Evolutionary conservation across 1,140 invertebrate species (phyloP), one percentile per base, ranked within the genome.

Genomic region (Camponotus vicinus): DNA sequence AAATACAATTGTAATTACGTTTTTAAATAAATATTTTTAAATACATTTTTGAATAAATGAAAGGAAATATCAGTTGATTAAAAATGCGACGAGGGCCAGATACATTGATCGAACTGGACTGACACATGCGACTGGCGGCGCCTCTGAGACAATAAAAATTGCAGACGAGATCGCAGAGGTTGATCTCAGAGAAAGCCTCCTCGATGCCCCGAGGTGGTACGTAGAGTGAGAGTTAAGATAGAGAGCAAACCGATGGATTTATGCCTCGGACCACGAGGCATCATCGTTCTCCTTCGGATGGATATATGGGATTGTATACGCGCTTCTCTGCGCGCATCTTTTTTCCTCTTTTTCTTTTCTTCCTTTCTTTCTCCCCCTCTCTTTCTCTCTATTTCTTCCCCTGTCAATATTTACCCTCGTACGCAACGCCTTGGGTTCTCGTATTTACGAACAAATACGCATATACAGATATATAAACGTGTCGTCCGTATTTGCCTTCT

Each of bases 381-480:
- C 27, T 83, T 71, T 64, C 75, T 69, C 70, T 67, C 18, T 21
- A 42, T 66, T 90, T 86, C 75, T 86, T 88, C 82, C 67, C 32
- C 88, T 18, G 64, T 73, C 61, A 57, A 64, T 94, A 92, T 94
- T 95, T 95, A 92, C 92, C 71, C 90, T 90, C 78, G 88, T 91
- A 93, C 91, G 92, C 91, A 93, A 92, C 85, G 91, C 88, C 86
- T 89, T 86, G 90, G 88, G 86, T 91, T 93, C 91, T 86, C 82
- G 89, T 94, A 94, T 94, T 94, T 94, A 94, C 92, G 88, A 88
- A 92, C 92, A 94, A 93, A 93, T 94, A 94, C 90, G 86, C 89
- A 90, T 91, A 77, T 87, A 90, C 82, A 78, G 88, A 90, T 86
- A 75, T 89, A 63, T 89, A 85, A 79, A 80, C 88, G 67, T 88